Evolutionary conservation across 2,113 vertebrate species (phyloP).

Genomic region (Haemorhous mexicanus): DNA sequence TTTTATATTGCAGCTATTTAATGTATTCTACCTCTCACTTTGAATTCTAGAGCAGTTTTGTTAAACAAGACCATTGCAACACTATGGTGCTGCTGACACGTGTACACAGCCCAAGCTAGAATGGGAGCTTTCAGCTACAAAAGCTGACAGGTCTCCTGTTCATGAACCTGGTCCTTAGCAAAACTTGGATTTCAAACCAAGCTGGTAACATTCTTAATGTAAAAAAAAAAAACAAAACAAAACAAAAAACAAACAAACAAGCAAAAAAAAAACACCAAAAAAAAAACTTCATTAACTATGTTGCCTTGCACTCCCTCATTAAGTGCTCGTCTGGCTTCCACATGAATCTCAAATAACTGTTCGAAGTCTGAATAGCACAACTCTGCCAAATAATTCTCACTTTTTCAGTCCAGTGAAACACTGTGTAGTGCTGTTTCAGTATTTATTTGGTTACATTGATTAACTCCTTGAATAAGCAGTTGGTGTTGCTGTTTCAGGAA

Average conservation of each 20-base stretch:
- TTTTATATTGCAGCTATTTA: neutral
- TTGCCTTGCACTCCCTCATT: neutral
- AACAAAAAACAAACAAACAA: too few relatives aligned
- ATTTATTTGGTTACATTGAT: neutral
- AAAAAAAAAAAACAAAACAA: neutral
- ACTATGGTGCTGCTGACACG: neutral
- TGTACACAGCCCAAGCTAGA: neutral
- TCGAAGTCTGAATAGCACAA: neutral
- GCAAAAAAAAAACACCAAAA: too few relatives aligned
- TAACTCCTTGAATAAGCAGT: neutral
- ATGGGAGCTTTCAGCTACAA: neutral
- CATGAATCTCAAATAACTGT: neutral
- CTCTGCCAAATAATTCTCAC: neutral
- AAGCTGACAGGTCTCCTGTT: neutral
- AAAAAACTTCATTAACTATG: neutral
- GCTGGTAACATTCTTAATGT: neutral
- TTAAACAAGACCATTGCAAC: neutral
- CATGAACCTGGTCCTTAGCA: neutral
- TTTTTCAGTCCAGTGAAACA: neutral
- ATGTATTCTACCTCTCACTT: neutral
- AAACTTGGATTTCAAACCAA: neutral
- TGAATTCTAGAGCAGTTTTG: neutral
- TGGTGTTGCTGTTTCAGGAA: neutral
- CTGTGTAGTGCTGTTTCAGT: neutral
- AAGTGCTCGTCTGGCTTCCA: neutral